phyloP scores from a whole-genome alignment of 2,888 invertebrate genomes.

The Troides aeacus region DNA sequence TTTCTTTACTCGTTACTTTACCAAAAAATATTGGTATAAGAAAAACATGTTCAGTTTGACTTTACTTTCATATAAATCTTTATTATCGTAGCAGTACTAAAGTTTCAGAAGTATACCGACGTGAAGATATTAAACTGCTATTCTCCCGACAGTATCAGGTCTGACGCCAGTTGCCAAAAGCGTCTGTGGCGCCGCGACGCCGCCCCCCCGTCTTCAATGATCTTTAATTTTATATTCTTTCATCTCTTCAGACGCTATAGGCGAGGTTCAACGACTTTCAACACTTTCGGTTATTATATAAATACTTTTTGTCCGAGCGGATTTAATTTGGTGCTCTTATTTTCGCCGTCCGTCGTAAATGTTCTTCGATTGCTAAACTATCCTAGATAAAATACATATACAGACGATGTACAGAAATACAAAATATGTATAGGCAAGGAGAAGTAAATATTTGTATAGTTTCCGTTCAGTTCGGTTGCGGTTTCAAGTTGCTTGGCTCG shows the following conservation, averaged over 20 bases:
- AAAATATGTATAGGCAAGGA: background rate
- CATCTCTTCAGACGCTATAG: conserved; percentile 25
- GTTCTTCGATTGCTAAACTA: too few species aligned
- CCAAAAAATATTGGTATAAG: too few species aligned
- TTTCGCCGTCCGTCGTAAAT: conserved; percentile 5
- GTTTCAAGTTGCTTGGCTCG: conserved; percentile 50
- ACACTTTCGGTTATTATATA: conserved; percentile 12
- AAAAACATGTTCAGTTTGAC: conserved; percentile 1
- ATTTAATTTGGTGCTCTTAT: conserved; percentile 13
- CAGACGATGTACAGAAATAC: too few species aligned
- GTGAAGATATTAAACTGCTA: conserved; percentile 25
- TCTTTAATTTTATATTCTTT: conserved; percentile 29
- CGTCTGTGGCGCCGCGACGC: conserved; percentile 24
- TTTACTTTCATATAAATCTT: conserved; percentile 31
- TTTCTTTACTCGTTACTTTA: too few species aligned
- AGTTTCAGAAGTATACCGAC: conserved; percentile 26
- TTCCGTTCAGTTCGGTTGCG: conserved; percentile 38
- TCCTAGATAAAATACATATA: too few species aligned
- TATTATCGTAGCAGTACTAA: conserved; percentile 16
- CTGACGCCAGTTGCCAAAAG: conserved; percentile 25
- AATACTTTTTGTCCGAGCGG: conserved; percentile 19
- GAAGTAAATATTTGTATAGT: background rate
- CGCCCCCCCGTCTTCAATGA: conserved; percentile 23
- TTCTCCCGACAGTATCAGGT: conserved; percentile 27
- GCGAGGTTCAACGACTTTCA: conserved; percentile 28